These are phyloP conservation scores for Anas georgica DNA, from an alignment of 2,797 vertebrate species.

Conservation along the genomic window DNA sequence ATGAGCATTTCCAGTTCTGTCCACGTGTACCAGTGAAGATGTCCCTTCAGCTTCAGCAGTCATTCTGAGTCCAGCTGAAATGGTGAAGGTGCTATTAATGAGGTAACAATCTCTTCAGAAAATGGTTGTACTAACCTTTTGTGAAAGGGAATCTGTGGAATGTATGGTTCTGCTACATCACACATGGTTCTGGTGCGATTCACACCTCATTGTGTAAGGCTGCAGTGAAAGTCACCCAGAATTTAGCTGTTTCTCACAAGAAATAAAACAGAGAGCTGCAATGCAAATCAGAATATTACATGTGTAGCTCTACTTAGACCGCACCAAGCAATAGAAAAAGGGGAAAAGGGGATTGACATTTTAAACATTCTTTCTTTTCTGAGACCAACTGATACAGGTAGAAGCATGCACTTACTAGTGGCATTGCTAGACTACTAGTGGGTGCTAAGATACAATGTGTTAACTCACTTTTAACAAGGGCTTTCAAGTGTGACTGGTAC, in stretches of 20 bases:
- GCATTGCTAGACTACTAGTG: not conserved
- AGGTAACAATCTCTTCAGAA: not conserved
- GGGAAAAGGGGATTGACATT: not conserved
- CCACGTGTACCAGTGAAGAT: rapidly evolving
- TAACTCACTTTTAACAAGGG: not conserved
- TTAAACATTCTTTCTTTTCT: not conserved
- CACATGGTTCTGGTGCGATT: not conserved
- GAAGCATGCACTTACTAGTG: not conserved
- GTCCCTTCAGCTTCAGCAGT: rapidly evolving
- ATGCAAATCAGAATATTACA: not conserved
- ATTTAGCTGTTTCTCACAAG: not conserved
- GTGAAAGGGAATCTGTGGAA: not conserved
- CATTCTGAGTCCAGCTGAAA: not conserved
- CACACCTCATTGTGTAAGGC: not conserved
- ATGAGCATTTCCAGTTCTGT: not conserved
- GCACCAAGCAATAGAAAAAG: not conserved
- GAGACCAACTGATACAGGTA: not conserved
- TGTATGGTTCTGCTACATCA: not conserved
- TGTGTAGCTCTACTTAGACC: rapidly evolving
- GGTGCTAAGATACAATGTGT: not conserved
- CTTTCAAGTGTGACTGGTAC: slow-evolving; percentile 1
- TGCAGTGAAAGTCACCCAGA: not conserved
- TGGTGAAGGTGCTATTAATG: rapidly evolving
- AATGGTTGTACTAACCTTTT: not conserved
- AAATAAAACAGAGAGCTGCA: not conserved